phyloP scores from a whole-genome alignment of 2,113 vertebrate species.

The Campylorhamphus procurvoides region DNA sequence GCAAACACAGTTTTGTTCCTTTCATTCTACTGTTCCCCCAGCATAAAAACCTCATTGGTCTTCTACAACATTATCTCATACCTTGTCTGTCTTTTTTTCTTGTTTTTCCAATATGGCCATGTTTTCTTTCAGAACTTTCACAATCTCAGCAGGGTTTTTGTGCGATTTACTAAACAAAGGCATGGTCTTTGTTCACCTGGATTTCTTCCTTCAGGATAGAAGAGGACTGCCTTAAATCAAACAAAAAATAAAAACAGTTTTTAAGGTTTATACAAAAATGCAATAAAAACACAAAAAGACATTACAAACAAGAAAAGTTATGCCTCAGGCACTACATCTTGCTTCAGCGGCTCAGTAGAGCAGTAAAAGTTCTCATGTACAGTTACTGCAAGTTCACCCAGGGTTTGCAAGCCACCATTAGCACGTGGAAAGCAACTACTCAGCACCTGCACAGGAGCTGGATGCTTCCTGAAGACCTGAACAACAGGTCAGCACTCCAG shows the following conservation, averaged over 20 bases:
- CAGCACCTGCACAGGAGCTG: not conserved
- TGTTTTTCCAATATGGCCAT: constrained; percentile 93
- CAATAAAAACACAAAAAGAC: not conserved
- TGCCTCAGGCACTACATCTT: not conserved
- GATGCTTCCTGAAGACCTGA: not conserved
- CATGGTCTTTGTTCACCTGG: constrained; percentile 77
- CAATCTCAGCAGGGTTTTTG: constrained; percentile 94
- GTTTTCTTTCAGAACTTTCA: constrained; percentile 92
- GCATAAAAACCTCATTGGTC: not conserved
- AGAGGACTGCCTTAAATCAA: constrained; percentile 63
- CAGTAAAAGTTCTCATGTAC: not conserved
- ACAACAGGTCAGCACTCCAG: not conserved
- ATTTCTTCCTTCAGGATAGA: constrained; percentile 60
- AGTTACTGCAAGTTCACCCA: not conserved
- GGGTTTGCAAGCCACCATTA: not conserved
- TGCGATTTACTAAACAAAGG: constrained; percentile 96
- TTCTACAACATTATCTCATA: constrained; percentile 61
- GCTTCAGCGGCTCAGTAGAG: not conserved
- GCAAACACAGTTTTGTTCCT: not conserved
- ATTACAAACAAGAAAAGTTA: not conserved
- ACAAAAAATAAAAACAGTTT: constrained; percentile 11
- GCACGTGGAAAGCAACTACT: not conserved
- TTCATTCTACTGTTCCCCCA: not conserved
- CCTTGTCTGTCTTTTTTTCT: constrained; percentile 97
- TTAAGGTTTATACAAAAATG: not conserved